These are phyloP conservation scores for Anagyrus pseudococci DNA, from an alignment of 2,888 invertebrate genomes.

Conservation along the genomic window DNA sequence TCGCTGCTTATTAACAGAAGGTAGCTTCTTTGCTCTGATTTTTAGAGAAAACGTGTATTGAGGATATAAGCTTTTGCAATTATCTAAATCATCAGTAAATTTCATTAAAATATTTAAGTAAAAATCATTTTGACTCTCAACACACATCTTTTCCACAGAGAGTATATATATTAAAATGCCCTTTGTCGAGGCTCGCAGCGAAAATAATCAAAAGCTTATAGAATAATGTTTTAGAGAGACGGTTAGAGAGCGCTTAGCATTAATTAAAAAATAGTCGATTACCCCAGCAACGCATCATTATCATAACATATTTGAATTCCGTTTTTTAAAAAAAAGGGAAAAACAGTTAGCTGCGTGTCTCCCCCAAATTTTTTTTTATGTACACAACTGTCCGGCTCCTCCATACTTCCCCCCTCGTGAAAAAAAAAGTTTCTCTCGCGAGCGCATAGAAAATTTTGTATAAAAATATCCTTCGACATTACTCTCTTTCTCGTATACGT, in stretches of 20 bases:
- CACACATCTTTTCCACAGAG: constrained; percentile 6
- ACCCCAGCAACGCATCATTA: no score
- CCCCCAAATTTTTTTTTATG: constrained; percentile 42
- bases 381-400: constrained; percentile 47
- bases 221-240: constrained; percentile 17
- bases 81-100: no score
- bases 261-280: constrained; percentile 35
- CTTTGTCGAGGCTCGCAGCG: constrained; percentile 22
- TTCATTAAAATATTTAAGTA: no score
- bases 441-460: constrained; percentile 59
- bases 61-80: no score
- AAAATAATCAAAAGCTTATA: constrained; percentile 20
- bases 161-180: constrained; percentile 30
- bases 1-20: constrained; percentile 28
- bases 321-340: constrained; percentile 12
- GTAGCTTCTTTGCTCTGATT: no score
- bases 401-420: constrained; percentile 42
- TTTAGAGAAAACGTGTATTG: no score
- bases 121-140: constrained; percentile 1
- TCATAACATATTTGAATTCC: no score
- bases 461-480: constrained; percentile 59
- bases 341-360: constrained; percentile 29
- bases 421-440: constrained; percentile 37
- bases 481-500: constrained; percentile 34
- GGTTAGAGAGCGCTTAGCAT: constrained; percentile 31